Base-by-base conservation (phyloP, 1,140 invertebrate genomes). In the Tetranychus urticae region DNA sequence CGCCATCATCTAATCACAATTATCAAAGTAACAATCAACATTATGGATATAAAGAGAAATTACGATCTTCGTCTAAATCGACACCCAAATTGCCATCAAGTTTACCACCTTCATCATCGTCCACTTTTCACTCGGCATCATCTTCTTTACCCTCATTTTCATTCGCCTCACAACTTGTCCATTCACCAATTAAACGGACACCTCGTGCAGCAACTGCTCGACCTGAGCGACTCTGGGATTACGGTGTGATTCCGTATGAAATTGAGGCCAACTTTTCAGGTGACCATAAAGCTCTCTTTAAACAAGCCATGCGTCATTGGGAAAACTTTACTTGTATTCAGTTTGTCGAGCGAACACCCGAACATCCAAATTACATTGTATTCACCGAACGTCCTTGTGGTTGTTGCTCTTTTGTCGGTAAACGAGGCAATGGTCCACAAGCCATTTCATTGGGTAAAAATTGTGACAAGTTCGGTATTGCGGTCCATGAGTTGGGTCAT, bases 351-450 rank as follows among this genome's bases (percentile, higher is more conserved):
- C 78, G 85, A 50, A 80, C 82, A 55, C 77, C 82, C 0, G 81
- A 92, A 61, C 88, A 93, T 75, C 83, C 85, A 54, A 91, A 97
- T 72, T 97, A 90, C 69, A 98, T 98, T 67, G 80, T 96, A 3
- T 98, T 98, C 72, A 97, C 93, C 0, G 88, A 94, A 72, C 77
- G 88, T 65, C 83, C 85, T 58, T 97, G 93, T 73, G 92, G 92
- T 89, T 98, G 94, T 74, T 98, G 93, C 73, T 97, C 92, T 0
- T 97, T 96, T 73, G 93, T 98, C 48, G 93, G 93, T 0, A 96
- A 96, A 71, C 75, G 90, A 35, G 92, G 93, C 7, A 94, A 93
- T 69, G 94, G 93, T 0, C 82, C 86, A 1, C 91, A 98, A 71
- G 92, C 91, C 3, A 96, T 98, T 65, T 96, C 90, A 50, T 97